Base-by-base conservation (phyloP, 2,888 invertebrate species). In the Dicycla oo region DNA sequence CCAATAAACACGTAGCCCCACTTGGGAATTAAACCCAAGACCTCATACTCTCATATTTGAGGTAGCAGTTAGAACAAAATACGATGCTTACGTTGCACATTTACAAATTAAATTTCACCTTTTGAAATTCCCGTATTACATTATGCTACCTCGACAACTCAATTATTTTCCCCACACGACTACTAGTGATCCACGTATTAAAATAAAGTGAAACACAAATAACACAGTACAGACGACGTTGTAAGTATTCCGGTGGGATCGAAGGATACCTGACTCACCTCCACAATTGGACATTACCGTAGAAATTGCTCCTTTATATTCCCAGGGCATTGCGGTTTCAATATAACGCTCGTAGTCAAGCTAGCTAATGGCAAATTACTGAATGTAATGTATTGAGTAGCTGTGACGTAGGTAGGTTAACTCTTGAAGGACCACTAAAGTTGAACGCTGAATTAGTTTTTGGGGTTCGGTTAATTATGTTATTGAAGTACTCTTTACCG, bases 291-390 rank as follows among this genome's bases (percentile, higher is more conserved):
- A 86, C 85, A 86, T 87, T 86, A 87, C 62, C 53, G 80, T 78
- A 69, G 78, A 78, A 86, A 87, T 81, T 61, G 85, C 81, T 73
- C 82, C 86, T 87, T 86, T 86, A 83, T 83, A 87, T 87, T 87
- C 86, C 80, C 76, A 70, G 67, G 79, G 84, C 83, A 81, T 67
- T 79, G 85, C 74, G 78, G 84, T 86, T 87, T 83, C 86, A 85
- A 87, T 87, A 83, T 81, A 81, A 83, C 71, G 76, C 69, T 76
- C 79, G 78, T 78, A 81, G 60, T 67, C 53, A 43, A n/a, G 69
- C 73, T 58, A 63, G 73, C 78, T 87, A 84, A 86, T 86, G 83
- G 86, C 80, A 62, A 84, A 84, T 85, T 85, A 83, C 82, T 75
- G 65, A 57, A 81, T 73, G 75, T 83, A 72, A 83, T 83, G 64